phyloP scores from a whole-genome alignment of 1,140 invertebrate genomes.

The Drepana arcuata region DNA sequence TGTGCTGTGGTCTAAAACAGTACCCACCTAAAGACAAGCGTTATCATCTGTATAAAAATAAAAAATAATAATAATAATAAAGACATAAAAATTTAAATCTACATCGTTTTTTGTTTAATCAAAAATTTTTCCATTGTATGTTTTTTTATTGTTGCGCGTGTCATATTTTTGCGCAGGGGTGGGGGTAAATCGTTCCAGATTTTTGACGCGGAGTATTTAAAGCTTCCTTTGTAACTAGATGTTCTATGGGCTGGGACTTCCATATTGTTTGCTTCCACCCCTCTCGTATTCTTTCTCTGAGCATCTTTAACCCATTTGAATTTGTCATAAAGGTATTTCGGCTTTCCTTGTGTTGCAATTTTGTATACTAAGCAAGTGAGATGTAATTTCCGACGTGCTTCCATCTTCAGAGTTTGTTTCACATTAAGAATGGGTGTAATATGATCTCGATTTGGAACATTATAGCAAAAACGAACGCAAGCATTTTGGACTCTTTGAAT shows the following conservation, averaged over 20 bases:
- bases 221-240: slow-evolving; percentile 1
- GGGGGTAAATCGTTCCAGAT: slow-evolving; percentile 2
- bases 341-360: background rate
- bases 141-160: too few relatives aligned
- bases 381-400: slow-evolving; percentile 7
- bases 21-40: too few relatives aligned
- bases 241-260: background rate
- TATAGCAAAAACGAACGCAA: slow-evolving; percentile 7
- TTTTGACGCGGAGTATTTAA: slow-evolving; percentile 1
- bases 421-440: slow-evolving; percentile 14
- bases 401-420: slow-evolving; percentile 7
- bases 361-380: slow-evolving; percentile 1
- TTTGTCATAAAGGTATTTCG: slow-evolving; percentile 1
- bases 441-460: slow-evolving; percentile 4
- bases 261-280: too few relatives aligned
- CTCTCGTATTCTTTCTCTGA: too few relatives aligned
- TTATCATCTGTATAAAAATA: too few relatives aligned
- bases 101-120: too few relatives aligned
- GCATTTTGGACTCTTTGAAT: slow-evolving; percentile 14
- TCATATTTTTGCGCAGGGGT: slow-evolving; percentile 1
- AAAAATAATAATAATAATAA: too few relatives aligned
- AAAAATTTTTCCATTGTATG: too few relatives aligned
- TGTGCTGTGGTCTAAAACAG: too few relatives aligned
- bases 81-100: too few relatives aligned
- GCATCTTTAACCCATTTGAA: background rate